These are phyloP conservation scores for Ischnus inquisitorius DNA, from an alignment of 2,888 invertebrate genomes.

Conservation along the genomic window DNA sequence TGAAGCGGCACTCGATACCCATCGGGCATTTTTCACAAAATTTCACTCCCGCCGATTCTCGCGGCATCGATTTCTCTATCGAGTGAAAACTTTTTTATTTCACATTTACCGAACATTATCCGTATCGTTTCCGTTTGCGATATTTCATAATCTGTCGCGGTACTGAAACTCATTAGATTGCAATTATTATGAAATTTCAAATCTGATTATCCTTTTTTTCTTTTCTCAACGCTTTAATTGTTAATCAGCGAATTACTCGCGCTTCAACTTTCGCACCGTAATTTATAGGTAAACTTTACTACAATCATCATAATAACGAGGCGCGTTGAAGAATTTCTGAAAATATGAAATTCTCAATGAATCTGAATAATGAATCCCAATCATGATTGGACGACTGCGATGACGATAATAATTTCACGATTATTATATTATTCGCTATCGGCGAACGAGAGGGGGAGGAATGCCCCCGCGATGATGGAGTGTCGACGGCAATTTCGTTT, in stretches of 20 bases:
- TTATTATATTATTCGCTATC: slow-evolving; percentile 73
- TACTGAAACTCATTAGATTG: background rate
- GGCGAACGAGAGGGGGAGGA: slow-evolving; percentile 58
- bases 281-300: background rate
- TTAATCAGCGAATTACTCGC: background rate
- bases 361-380: slow-evolving; percentile 49
- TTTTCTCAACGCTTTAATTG: background rate
- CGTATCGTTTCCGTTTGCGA: background rate
- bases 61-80: too few relatives aligned
- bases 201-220: background rate
- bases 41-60: background rate
- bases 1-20: background rate
- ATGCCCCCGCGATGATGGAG: slow-evolving; percentile 67
- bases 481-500: slow-evolving; percentile 72
- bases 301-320: background rate
- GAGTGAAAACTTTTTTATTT: background rate
- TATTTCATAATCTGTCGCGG: background rate
- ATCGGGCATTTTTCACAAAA: background rate
- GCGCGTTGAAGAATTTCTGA: background rate
- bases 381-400: slow-evolving; percentile 26
- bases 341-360: slow-evolving; percentile 11
- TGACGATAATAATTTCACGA: slow-evolving; percentile 69
- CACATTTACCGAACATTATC: background rate
- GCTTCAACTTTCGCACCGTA: background rate
- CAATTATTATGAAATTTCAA: background rate